phyloP scores from a whole-genome alignment of 2,888 invertebrate species.

The Drosophila dives region DNA sequence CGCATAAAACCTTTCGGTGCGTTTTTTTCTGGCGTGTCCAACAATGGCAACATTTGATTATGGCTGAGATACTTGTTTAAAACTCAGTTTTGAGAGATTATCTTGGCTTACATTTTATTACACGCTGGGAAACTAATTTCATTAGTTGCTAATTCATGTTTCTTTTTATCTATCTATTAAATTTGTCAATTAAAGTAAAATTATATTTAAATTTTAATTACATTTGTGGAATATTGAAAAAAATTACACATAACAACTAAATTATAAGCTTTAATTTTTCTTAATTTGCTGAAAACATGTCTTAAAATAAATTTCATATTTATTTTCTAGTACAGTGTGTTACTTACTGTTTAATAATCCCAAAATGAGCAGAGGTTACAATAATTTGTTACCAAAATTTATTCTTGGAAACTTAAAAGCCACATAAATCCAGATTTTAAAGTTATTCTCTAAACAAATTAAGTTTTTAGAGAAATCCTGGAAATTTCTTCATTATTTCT shows the following conservation, averaged over 20 bases:
- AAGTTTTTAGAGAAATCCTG: not conserved
- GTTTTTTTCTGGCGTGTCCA: conserved; percentile 45
- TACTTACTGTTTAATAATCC: not conserved
- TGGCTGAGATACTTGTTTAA: conserved; percentile 1
- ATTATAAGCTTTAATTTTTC: no score
- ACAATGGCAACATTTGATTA: conserved; percentile 30
- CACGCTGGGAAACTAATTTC: not conserved
- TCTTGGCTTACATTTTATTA: not conserved
- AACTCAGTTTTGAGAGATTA: not conserved
- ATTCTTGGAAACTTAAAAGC: not conserved
- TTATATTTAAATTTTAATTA: not conserved
- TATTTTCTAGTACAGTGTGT: not conserved
- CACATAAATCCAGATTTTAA: not conserved
- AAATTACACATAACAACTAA: not conserved
- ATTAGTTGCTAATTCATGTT: not conserved
- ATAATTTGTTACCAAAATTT: not conserved
- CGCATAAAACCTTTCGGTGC: conserved; percentile 45
- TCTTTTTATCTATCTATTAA: not conserved
- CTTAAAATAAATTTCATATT: not conserved
- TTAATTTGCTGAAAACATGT: not conserved
- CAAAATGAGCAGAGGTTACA: not conserved
- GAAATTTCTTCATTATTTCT: not conserved
- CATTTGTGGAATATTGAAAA: not conserved
- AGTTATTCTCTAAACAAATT: not conserved
- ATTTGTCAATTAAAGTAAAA: not conserved